Percentiles rank a stretch among this genome's conserved stretches.
Evolutionary conservation across 1,140 invertebrate species (phyloP).

Genomic region (Musca domestica): DNA sequence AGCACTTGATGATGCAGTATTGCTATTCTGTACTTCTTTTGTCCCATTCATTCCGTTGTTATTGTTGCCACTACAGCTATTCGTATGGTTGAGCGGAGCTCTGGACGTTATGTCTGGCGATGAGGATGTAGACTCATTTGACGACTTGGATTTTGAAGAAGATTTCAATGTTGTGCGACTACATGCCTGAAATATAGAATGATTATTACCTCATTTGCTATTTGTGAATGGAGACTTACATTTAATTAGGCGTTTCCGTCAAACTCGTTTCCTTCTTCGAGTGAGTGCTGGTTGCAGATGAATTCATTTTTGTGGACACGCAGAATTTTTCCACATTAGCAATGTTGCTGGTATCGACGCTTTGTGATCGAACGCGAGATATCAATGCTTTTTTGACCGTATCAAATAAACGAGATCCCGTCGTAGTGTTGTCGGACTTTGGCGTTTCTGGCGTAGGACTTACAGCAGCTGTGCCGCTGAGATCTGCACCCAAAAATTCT

Average conservation of each 20-base stretch:
- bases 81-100: conserved; percentile 26
- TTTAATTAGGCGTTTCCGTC: conserved; percentile 61
- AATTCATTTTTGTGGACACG: conserved; percentile 45
- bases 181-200: conserved; percentile 35
- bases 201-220: too few relatives aligned
- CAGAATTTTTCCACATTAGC: conserved; percentile 54
- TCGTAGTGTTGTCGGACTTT: conserved; percentile 61
- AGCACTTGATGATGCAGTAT: conserved; percentile 28
- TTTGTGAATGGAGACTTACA: conserved; percentile 53
- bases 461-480: conserved; percentile 51
- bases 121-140: conserved; percentile 51
- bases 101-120: conserved; percentile 52
- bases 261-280: conserved; percentile 55
- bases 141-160: conserved; percentile 51
- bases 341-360: conserved; percentile 58
- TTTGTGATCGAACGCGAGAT: conserved; percentile 68
- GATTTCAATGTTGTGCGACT: conserved; percentile 52
- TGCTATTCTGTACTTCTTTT: conserved; percentile 33
- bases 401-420: conserved; percentile 83
- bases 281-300: conserved; percentile 42
- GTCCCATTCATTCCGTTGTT: conserved; percentile 30
- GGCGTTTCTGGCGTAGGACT: conserved; percentile 61
- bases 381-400: conserved; percentile 87
- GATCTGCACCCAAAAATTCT: conserved; percentile 75
- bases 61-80: conserved; percentile 21